Base-by-base conservation (phyloP, 2,888 invertebrate species). In the Hirtodrosophila cameraria region DNA sequence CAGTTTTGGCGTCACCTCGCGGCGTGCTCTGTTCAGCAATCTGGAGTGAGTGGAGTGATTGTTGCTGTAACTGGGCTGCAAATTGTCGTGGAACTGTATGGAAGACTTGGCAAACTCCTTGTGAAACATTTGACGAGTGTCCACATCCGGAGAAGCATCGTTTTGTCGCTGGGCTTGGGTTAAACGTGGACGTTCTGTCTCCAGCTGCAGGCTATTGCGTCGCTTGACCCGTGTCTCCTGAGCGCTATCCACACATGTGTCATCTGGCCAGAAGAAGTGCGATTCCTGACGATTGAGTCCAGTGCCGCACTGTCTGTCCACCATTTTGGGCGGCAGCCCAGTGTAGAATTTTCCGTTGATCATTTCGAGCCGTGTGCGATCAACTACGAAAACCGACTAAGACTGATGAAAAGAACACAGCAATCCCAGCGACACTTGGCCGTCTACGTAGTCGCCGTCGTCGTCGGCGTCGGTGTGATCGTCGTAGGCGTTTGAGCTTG, bases 251-350 rank as follows among this genome's bases (percentile, higher is more conserved):
- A 77, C 72, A 9, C 84, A 73, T 0, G 88, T 82, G 13, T 91
- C 91, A 49, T 91, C 90, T 0, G 91, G 91, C 91, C 91, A 91
- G 65, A 89, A 91, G 54, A 91, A 88, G 35, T 91, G 89, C 13
- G 91, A 89, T 60, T 89, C 87, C 55, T 88, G 88, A 1, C 91
- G 90, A 76, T 91, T 87, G 2, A 61, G 82, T 0, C 79, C 87
- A 1, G 52, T 71, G 13, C 65, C 74, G 2, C 57, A 54, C 27
- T 59, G 75, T 0, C 89, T 86, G 4, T 89, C 89, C 60, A 89
- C 89, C 91, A 91, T 91, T 36, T 86, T 86, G 39, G 90, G 89
- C 50, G 91, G 88, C 60, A 91, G 76, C 3, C 91, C 91, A 42
- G 89, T 87, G 46, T 87, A 91, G 74, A 91, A 91, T 75, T 91